phyloP scores from a whole-genome alignment of 2,888 invertebrate species.

The Phengaris arion region DNA sequence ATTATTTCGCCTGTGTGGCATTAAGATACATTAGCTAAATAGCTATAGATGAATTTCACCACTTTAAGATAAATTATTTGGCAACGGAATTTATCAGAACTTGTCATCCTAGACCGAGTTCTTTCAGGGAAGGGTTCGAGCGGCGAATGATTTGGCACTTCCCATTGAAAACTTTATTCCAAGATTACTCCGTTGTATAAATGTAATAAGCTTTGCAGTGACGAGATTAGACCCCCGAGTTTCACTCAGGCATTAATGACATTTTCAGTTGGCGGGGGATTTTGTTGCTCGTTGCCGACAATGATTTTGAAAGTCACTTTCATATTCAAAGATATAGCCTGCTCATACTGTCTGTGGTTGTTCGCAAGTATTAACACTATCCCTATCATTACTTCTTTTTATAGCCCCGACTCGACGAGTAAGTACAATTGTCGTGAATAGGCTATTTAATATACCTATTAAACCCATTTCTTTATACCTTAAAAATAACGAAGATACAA shows the following conservation, averaged over 20 bases:
- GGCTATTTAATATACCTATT: too few species aligned
- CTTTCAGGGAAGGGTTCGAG: slow-evolving; percentile 75
- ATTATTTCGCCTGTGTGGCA: slow-evolving; percentile 12
- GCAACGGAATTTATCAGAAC: slow-evolving; percentile 42
- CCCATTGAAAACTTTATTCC: slow-evolving; percentile 78
- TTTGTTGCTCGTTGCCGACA: slow-evolving; percentile 63
- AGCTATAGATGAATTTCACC: slow-evolving; percentile 13
- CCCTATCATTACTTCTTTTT: too few species aligned
- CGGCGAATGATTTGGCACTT: slow-evolving; percentile 76
- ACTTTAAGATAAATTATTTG: slow-evolving; percentile 26
- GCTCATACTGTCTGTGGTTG: neutral
- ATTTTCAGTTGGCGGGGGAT: slow-evolving; percentile 69
- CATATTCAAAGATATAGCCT: slow-evolving; percentile 40
- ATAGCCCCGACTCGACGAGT: too few species aligned
- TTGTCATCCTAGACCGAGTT: slow-evolving; percentile 51
- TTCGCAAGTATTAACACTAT: neutral
- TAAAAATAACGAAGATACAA: too few species aligned
- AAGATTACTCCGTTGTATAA: slow-evolving; percentile 78
- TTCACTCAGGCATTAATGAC: slow-evolving; percentile 79
- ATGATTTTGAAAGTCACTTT: slow-evolving; percentile 78
- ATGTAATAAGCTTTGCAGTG: slow-evolving; percentile 79
- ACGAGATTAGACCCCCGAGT: slow-evolving; percentile 78
- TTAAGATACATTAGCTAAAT: slow-evolving; percentile 10
- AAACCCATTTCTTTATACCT: too few species aligned
- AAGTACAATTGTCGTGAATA: too few species aligned